A percentile compares a stretch with the other conserved stretches of the same genome.
Conservation (phyloP, 2,113 vertebrate species). For the Macrotus californicus region DNA sequence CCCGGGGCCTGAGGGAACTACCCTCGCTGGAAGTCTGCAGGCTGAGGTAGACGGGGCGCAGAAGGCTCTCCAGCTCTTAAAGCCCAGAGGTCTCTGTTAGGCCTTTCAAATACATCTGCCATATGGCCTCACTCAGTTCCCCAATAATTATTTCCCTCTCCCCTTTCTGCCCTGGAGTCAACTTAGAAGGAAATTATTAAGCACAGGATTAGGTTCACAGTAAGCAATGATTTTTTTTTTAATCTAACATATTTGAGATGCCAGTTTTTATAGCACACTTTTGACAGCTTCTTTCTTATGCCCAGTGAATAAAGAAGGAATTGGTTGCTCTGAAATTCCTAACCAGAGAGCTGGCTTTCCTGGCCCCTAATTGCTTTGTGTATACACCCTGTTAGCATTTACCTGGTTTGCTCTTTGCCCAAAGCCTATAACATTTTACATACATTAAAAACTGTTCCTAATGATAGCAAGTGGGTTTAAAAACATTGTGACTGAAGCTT, state of each 20-base stretch:
- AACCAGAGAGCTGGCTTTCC: background rate
- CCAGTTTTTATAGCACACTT: background rate
- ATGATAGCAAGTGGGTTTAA: background rate
- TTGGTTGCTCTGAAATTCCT: background rate
- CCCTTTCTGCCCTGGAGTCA: slow-evolving; percentile 45
- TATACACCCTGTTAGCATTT: background rate
- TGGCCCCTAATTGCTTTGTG: background rate
- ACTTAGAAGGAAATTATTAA: slow-evolving; percentile 39
- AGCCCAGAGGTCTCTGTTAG: slow-evolving; percentile 28
- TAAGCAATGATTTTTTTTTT: background rate
- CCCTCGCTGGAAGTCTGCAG: background rate
- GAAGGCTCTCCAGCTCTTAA: background rate
- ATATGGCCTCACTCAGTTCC: slow-evolving; percentile 53
- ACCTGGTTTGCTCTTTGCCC: background rate
- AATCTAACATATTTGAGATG: background rate
- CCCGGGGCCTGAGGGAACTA: background rate
- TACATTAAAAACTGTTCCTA: background rate
- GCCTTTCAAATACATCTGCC: slow-evolving; percentile 51
- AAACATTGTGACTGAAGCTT: background rate
- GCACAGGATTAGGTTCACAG: background rate
- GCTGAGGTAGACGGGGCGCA: background rate
- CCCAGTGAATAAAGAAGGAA: background rate
- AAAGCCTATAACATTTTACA: background rate
- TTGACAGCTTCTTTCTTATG: background rate
- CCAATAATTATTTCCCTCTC: slow-evolving; percentile 42